Base-by-base conservation (phyloP, 2,113 vertebrate genomes). In the Corapipo altera region DNA sequence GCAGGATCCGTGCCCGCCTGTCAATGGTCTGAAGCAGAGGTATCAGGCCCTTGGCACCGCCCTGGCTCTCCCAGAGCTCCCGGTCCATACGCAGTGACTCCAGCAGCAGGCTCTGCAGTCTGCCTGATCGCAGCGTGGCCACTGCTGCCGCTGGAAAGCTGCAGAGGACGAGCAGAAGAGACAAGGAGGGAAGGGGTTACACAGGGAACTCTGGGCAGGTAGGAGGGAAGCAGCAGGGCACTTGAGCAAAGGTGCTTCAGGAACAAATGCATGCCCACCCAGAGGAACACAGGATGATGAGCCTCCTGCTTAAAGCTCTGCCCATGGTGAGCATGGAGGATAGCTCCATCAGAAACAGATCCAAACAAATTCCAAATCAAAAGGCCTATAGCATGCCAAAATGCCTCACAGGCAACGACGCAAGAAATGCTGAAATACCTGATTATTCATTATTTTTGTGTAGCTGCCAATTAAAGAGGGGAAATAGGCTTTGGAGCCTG, bases 61-160 rank as follows among this genome's bases (percentile, higher is more conserved):
- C 98, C 28, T 96, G 98, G 95, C 97, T 98, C 15, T 98, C 96
- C 99, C 99, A 99, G 95, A 99, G 98, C 94, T 98, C 98, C 14
- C 32, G 96, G 96, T 99, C 99, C 43, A 94, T 43, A 52, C 85
- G 98, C 43, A 99, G 97, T 0, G 99, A 99, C 66, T 67, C 96
- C 46, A 99, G 97, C 86, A 99, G 98, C 94, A 98, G 97, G 81
- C 82, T 97, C 95, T 98, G 97, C 89, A 99, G 96, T 55, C 99
- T 98, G 66, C 99, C 98, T 0, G 99, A 99, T 57, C 12, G 89
- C 23, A 99, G 98, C 9, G 95, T 92, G 20, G 97, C 97, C 96
- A 99, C 97, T 0, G 97, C 98, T 1, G 61, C 93, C 10, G 97
- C 97, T 0, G 99, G 99, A 95, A 99, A 99, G 96, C 99, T 99